Conservation (phyloP, 1,140 invertebrate species). For the Drosophila nigromelanica region DNA sequence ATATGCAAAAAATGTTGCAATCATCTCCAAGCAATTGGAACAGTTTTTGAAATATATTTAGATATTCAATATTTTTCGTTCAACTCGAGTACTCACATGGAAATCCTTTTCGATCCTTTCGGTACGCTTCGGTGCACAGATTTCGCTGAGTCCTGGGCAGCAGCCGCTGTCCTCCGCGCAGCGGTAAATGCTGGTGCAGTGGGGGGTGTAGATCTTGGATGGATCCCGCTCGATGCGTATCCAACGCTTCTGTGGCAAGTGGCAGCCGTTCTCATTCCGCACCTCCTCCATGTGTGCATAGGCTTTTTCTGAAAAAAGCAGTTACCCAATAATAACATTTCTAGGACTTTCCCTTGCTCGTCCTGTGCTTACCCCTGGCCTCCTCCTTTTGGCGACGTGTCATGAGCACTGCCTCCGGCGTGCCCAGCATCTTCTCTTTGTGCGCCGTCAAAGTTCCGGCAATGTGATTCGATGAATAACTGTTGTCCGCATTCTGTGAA, state of each 20-base stretch:
- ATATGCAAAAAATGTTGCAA: too few relatives aligned
- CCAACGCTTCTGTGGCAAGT: conserved; percentile 86
- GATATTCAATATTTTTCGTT: too few relatives aligned
- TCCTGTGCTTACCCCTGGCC: conserved; percentile 25
- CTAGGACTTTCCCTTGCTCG: background rate
- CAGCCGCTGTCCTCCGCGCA: conserved; percentile 92
- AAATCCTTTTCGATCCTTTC: conserved; percentile 88
- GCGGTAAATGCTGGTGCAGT: conserved; percentile 89
- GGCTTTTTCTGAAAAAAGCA: conserved; percentile 82
- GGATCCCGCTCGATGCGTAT: conserved; percentile 87
- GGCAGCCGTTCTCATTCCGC: conserved; percentile 86
- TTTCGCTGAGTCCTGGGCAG: conserved; percentile 86
- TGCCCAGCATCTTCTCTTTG: conserved; percentile 67
- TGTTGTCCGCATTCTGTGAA: conserved; percentile 63
- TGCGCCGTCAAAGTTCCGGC: conserved; percentile 53
- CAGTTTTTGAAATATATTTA: too few relatives aligned
- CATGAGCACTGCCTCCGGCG: conserved; percentile 52
- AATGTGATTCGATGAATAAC: conserved; percentile 65
- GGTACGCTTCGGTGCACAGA: conserved; percentile 88
- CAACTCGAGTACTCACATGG: conserved; percentile 86
- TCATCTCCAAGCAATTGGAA: too few relatives aligned
- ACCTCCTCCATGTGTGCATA: conserved; percentile 86
- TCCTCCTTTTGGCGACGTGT: conserved; percentile 49
- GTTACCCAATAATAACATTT: background rate
- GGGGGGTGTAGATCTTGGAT: conserved; percentile 89